Conservation (phyloP, 2,113 vertebrate genomes). For the Ovibos moschatus region DNA sequence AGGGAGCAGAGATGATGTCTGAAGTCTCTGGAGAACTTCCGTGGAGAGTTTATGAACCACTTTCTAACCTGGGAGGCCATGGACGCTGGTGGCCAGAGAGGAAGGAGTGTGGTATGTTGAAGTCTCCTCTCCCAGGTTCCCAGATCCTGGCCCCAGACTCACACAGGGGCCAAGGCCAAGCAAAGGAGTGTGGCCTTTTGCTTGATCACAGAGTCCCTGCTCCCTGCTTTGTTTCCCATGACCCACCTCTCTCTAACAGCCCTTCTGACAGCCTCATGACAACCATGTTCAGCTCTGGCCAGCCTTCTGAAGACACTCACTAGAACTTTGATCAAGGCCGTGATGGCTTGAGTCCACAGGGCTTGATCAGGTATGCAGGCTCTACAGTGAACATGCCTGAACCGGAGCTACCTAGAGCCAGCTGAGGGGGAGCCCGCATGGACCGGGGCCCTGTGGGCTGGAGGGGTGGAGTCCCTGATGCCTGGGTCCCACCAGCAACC, state of each 20-base stretch:
- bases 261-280: not conserved
- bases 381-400: not conserved
- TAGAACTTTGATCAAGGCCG: not conserved
- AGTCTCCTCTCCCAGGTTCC: not conserved
- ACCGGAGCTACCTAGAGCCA: not conserved
- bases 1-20: not conserved
- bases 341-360: not conserved
- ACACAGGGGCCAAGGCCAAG: not conserved
- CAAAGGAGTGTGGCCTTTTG: not conserved
- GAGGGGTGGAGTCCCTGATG: not conserved
- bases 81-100: not conserved
- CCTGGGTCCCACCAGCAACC: not conserved
- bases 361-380: not conserved
- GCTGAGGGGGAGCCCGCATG: not conserved
- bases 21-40: not conserved
- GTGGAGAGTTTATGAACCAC: not conserved
- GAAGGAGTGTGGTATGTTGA: not conserved
- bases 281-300: not conserved
- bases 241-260: not conserved
- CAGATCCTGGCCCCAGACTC: not conserved
- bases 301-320: not conserved
- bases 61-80: not conserved
- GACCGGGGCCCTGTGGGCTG: accelerated
- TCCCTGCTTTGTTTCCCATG: not conserved
- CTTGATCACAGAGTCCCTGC: not conserved